Percentiles rank a stretch among this genome's conserved stretches.
Evolutionary conservation across 1,140 invertebrate species (phyloP).

Genomic region (silkworm (Bombyx mori)): DNA sequence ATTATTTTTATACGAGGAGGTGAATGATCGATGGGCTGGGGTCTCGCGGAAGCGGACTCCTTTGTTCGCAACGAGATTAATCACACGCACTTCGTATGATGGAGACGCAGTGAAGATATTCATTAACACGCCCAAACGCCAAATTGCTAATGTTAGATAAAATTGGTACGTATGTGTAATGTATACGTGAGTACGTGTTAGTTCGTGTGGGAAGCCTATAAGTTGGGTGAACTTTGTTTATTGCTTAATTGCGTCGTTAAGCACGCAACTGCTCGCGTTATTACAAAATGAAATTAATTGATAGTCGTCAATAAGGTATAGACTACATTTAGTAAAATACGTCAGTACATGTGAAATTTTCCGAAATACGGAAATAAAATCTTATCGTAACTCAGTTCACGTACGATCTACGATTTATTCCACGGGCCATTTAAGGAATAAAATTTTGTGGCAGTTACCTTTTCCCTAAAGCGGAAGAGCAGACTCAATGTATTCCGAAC

Average conservation of each 20-base stretch:
- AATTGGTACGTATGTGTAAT: background rate
- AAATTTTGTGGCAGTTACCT: conserved; percentile 42
- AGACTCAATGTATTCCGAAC: conserved; percentile 32
- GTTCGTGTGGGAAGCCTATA: background rate
- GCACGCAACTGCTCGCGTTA: background rate
- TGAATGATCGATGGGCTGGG: conserved; percentile 60
- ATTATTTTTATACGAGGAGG: conserved; percentile 65
- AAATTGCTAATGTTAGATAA: conserved; percentile 7
- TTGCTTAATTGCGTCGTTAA: conserved; percentile 1
- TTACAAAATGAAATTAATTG: too few relatives aligned
- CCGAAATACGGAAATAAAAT: conserved; percentile 10
- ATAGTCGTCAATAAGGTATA: too few relatives aligned
- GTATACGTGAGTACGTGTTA: too few relatives aligned
- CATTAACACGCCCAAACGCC: conserved; percentile 28
- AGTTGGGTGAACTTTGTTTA: conserved; percentile 2
- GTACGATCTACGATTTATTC: conserved; percentile 46
- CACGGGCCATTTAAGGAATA: conserved; percentile 43
- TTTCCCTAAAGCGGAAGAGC: conserved; percentile 28
- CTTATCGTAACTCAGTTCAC: conserved; percentile 32
- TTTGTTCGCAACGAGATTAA: conserved; percentile 64
- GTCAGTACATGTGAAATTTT: too few relatives aligned
- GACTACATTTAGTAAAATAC: too few relatives aligned
- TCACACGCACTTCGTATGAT: conserved; percentile 55
- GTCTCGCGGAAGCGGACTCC: conserved; percentile 49
- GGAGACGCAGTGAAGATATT: conserved; percentile 51